phyloP scores from a whole-genome alignment of 2,113 vertebrate species.

The Gallinago jamesoni region DNA sequence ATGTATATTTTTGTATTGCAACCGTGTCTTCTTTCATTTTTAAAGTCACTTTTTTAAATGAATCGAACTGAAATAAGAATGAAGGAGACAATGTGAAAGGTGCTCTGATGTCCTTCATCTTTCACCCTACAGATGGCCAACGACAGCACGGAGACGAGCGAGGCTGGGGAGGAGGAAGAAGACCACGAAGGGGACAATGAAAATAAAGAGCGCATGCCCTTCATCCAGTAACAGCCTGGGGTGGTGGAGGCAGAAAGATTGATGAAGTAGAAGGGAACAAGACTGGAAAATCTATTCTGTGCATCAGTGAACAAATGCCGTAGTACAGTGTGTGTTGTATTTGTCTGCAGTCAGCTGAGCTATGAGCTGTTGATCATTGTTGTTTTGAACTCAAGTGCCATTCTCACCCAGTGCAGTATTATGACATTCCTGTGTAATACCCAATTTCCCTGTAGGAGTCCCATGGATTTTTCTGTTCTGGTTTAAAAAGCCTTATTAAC shows the following conservation, averaged over 20 bases:
- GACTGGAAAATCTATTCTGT: constrained; percentile 72
- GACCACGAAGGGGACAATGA: constrained; percentile 95
- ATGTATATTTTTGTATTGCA: neutral
- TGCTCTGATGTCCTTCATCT: neutral
- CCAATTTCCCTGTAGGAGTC: constrained; percentile 25
- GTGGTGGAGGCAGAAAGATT: neutral
- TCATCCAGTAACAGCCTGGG: constrained; percentile 87
- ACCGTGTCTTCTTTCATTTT: neutral
- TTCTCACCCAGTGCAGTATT: constrained; percentile 75
- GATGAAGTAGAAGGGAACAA: constrained; percentile 56
- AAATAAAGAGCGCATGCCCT: constrained; percentile 97
- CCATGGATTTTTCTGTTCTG: constrained; percentile 48
- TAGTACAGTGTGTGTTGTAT: constrained; percentile 84
- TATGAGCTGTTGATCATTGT: constrained; percentile 81
- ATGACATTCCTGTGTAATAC: constrained; percentile 41
- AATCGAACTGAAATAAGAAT: neutral
- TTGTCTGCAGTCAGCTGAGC: constrained; percentile 85
- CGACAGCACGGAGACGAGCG: constrained; percentile 98
- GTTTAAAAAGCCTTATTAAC: constrained; percentile 51
- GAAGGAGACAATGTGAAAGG: neutral
- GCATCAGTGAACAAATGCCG: constrained; percentile 83
- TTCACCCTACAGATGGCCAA: constrained; percentile 89
- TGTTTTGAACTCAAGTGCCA: constrained; percentile 86
- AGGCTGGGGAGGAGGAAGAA: constrained; percentile 97
- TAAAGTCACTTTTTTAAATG: neutral